Evolutionary conservation across 2,113 vertebrate species (phyloP), one percentile per base, ranked within the genome.

Genomic region (Bombycilla garrulus): DNA sequence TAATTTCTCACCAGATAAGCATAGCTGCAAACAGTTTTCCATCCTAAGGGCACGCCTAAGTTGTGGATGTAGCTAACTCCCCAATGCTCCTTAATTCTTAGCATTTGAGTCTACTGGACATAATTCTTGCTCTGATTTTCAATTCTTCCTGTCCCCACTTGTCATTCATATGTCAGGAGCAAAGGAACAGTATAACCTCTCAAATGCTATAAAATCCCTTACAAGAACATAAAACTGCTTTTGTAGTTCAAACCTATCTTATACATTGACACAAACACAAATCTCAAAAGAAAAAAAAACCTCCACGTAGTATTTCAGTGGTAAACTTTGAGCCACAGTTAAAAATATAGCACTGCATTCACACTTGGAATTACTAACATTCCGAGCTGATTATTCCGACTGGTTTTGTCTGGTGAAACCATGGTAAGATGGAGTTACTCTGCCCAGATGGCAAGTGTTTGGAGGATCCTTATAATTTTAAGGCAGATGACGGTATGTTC

Each of bases 31-130:
- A 69, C n/a, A 12, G 24, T 48, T 51, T 88, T 44, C 61, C 38
- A 25, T 5, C 5, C 8, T 31, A 82, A 69, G 5, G 2, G 2
- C 50, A 61, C 1, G 0, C 6, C 8, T 23, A 24, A 56, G 0
- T 15, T 67, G 23, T 35, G 8, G 19, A 25, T 9, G 15, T 15
- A 21, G 7, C 31, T 1, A 4, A 16, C 16, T 60, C 9, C 7
- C 7, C 48, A 38, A 60, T 5, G 9, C 2, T 65, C 23, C 31
- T 36, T 24, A 85, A 26, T 10, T 45, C 36, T 58, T 25, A 40
- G 7, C 54, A 73, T 57, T 33, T 65, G 45, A 57, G 8, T 42
- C 54, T 56, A 21, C 8, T 7, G 3, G 11, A 35, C 4, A 15
- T 44, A 69, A 76, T 31, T 24, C 40, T 61, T 84, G 51, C 3